Base-by-base conservation (phyloP, 1,140 invertebrate genomes). In the Zophobas atratus region DNA sequence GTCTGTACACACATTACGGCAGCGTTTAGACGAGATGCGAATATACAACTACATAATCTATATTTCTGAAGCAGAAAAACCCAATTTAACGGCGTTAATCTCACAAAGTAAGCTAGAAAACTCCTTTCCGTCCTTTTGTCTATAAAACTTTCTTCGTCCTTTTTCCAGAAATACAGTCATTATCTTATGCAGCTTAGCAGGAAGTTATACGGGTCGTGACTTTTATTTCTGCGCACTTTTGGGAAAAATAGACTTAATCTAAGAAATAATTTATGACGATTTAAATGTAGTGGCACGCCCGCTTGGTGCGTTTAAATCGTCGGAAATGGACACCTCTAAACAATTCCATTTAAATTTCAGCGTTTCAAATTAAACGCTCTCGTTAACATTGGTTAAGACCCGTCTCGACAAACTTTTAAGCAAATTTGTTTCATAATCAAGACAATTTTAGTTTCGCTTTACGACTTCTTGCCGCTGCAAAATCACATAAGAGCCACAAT, bases 371-470 rank as follows among this genome's bases (percentile, higher is more conserved):
- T 51, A 51, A 51, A 51, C n/a, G n/a, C 2, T 51, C 49, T 51
- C 49, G 49, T 51, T 51, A 51, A 51, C 49, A 51, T 51, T 20
- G 49, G 49, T 51, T 51, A 51, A 51, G 49, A 2, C 4, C 49
- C 49, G 49, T 6, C 49, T 51, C 49, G 49, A 20, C 4, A 20
- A 51, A 51, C 49, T 51, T 51, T 51, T 51, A 51, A 51, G 6
- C n/a, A 51, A 51, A 51, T 51, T 51, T n/a, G 49, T 51, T 51
- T 51, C 49, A 51, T 51, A 51, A 51, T 51, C 49, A 51, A 51
- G 49, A 51, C 49, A 51, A 51, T 20, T 51, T 20, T 20, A 51
- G 49, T 20, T 51, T 20, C 20, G 20, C 20, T 20, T 20, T 20
- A 20, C 20, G 20, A 20, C 49, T 20, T 20, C 49, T 51, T 20